These are phyloP conservation scores for Chirona hameri DNA, from an alignment of 2,888 invertebrate species.

Conservation along the genomic window DNA sequence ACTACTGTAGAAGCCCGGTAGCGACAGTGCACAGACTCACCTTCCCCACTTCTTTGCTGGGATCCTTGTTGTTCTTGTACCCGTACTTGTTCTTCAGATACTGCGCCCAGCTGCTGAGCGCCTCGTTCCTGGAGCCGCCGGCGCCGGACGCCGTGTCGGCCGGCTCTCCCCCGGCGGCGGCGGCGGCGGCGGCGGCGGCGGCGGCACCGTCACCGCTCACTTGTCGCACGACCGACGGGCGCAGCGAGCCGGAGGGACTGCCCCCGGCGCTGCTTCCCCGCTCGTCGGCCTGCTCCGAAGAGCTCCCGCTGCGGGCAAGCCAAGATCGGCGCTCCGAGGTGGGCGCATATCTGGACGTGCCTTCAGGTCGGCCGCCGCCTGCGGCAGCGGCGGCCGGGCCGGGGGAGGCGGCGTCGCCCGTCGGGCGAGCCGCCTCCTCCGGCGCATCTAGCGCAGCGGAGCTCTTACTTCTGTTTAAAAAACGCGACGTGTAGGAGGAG, in stretches of 20 bases:
- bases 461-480: constrained; percentile 77
- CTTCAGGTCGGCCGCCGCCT: background rate
- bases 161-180: constrained; percentile 35
- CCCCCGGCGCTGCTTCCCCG: constrained; percentile 35
- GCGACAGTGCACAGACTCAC: constrained; percentile 54
- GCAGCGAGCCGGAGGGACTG: constrained; percentile 13
- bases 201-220: constrained; percentile 31
- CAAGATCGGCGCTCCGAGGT: background rate
- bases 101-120: constrained; percentile 61
- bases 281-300: constrained; percentile 45
- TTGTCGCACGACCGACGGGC: constrained; percentile 3
- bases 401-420: constrained; percentile 13
- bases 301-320: constrained; percentile 35
- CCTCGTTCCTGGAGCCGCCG: constrained; percentile 35
- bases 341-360: constrained; percentile 28
- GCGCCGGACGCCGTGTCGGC: constrained; percentile 26
- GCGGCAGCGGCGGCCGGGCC: constrained; percentile 27
- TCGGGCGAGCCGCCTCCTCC: constrained; percentile 48
- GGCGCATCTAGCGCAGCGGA: constrained; percentile 61
- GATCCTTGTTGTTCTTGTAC: constrained; percentile 45
- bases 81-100: constrained; percentile 93
- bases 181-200: background rate
- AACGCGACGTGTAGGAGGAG: constrained; percentile 50
- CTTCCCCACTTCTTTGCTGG: constrained; percentile 33
- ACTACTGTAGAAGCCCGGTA: too few relatives aligned